Evolutionary conservation across 2,797 vertebrate genomes (phyloP), one percentile per base, ranked within the genome.

Genomic region (Tokudaia muenninki): DNA sequence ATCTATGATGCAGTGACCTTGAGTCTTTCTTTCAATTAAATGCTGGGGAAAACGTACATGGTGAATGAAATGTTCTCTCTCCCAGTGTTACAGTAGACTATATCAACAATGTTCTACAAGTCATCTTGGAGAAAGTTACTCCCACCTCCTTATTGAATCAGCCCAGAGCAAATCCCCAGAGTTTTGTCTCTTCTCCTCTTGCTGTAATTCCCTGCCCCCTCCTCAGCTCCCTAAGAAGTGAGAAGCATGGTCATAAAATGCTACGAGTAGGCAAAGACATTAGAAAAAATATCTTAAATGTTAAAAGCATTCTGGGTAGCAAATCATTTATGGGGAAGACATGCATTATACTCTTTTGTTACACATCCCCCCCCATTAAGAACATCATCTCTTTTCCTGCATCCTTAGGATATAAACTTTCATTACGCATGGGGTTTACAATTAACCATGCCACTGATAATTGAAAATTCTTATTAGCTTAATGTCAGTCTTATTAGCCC

Each of bases 341-440:
- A 17, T 41, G 1, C 31, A 41, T 57, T 92, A 82, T 10, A 88
- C n/a, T 93, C 24, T 41, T 98, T 87, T 95, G 91, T 88, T 88
- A 91, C 91, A 44, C n/a, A 6, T 16, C n/a, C 44, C 41, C 57
- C 89, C 75, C 90, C 94, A 94, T 97, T 98, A 90, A 95, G 63
- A 97, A 83, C 77, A 97, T 81, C 59, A 95, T 98, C 97, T 96
- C 96, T 94, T 98, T 92, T 80, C 96, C 97, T 98, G 75, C 96
- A 44, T 93, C 92, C 93, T 95, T 97, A 78, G 95, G 92, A 96
- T 97, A 92, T 97, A 98, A 98, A 97, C 75, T 98, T 97, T 98
- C 93, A 94, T 98, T 98, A 98, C 95, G 91, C 93, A 74, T 44
- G 44, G 50, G 78, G 90, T 97, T 98, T 98, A 97, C 84, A 98